phyloP scores from a whole-genome alignment of 1,140 invertebrate genomes.

The Drosophila persimilis region DNA sequence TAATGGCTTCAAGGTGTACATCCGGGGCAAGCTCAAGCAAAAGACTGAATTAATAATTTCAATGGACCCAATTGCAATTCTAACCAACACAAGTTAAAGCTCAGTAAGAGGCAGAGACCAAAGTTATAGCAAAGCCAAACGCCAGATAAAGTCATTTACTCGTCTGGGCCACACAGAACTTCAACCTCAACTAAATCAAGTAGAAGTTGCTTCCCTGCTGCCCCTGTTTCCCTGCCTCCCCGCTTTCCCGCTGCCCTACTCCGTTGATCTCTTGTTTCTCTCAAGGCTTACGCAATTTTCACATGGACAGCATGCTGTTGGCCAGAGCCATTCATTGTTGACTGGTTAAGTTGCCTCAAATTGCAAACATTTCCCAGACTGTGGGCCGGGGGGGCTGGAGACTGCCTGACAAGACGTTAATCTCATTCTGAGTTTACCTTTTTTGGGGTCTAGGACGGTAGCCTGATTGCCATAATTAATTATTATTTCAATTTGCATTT shows the following conservation, averaged over 20 bases:
- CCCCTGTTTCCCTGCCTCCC: too few relatives aligned
- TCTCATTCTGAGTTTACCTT: conserved; percentile 23
- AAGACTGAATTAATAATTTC: too few relatives aligned
- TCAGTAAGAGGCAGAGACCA: too few relatives aligned
- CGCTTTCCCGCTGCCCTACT: background rate
- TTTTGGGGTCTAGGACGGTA: conserved; percentile 77
- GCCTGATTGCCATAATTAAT: conserved; percentile 77
- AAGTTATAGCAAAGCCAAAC: too few relatives aligned
- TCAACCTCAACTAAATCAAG: too few relatives aligned
- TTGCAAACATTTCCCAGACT: conserved; percentile 63
- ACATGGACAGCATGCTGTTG: conserved; percentile 12
- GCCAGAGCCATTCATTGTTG: conserved; percentile 33
- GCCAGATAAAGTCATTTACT: too few relatives aligned
- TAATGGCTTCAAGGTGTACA: too few relatives aligned
- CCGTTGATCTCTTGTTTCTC: conserved; percentile 3
- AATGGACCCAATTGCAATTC: too few relatives aligned
- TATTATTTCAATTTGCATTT: conserved; percentile 81
- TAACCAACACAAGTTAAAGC: too few relatives aligned
- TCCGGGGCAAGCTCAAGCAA: too few relatives aligned
- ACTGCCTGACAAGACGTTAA: conserved; percentile 33
- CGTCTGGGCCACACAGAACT: too few relatives aligned
- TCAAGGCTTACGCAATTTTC: conserved; percentile 46
- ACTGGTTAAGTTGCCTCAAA: conserved; percentile 53
- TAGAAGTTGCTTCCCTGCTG: too few relatives aligned
- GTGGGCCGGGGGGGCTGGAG: background rate